Evolutionary conservation across 2,113 vertebrate species (phyloP).

Genomic region (Pygoscelis antarcticus): DNA sequence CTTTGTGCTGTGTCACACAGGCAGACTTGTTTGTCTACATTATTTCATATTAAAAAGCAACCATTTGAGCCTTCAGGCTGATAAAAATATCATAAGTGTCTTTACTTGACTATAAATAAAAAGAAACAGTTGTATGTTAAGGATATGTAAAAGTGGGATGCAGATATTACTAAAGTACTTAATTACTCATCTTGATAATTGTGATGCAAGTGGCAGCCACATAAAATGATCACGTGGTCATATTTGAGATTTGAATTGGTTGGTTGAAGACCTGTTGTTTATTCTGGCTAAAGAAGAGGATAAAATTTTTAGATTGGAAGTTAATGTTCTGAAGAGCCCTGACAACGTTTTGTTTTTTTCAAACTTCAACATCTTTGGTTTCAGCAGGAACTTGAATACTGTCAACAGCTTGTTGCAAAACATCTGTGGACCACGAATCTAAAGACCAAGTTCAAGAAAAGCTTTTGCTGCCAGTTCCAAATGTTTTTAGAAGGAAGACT

Average conservation of each 20-base stretch:
- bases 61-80: not conserved
- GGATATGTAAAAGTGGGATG: not conserved
- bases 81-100: not conserved
- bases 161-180: not conserved
- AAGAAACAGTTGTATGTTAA: not conserved
- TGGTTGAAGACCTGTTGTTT: not conserved
- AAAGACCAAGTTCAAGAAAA: slow-evolving; percentile 4
- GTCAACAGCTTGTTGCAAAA: slow-evolving; percentile 50
- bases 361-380: not conserved
- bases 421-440: slow-evolving; percentile 2
- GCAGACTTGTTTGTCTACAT: not conserved
- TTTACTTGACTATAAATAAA: not conserved
- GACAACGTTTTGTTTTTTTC: not conserved
- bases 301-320: not conserved
- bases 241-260: not conserved
- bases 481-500: not conserved
- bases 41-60: not conserved
- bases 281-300: not conserved
- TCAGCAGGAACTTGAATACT: slow-evolving; percentile 3
- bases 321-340: not conserved
- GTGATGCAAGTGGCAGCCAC: not conserved
- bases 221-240: not conserved
- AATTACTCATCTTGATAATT: not conserved
- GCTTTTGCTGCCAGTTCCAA: not conserved
- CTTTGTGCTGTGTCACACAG: not conserved